A percentile compares a stretch with the other conserved stretches of the same genome.
These are phyloP conservation scores for Protaetia brevitarsis DNA, from an alignment of 1,140 invertebrate species.

Conservation along the genomic window DNA sequence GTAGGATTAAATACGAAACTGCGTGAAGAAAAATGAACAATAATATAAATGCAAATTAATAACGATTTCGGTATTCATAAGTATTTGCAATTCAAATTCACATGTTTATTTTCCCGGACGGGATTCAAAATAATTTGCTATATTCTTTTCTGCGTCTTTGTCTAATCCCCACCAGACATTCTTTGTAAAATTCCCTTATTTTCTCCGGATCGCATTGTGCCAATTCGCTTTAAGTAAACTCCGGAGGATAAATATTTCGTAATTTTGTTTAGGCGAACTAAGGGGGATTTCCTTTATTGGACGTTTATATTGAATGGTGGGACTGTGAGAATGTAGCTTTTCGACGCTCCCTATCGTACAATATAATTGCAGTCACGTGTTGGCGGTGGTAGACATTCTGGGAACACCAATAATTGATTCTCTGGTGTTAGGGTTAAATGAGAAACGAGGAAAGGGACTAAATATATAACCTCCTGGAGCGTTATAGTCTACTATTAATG, in stretches of 20 bases:
- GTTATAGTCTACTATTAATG: no score
- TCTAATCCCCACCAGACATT: neutral
- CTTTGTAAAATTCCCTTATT: neutral
- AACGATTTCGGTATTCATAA: conserved; percentile 25
- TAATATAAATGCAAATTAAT: conserved; percentile 25
- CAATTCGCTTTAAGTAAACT: neutral
- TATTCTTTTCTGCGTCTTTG: no score
- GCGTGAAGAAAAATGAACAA: conserved; percentile 8
- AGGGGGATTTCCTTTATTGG: neutral
- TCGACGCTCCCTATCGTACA: neutral
- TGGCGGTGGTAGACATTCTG: neutral
- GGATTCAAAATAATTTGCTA: neutral
- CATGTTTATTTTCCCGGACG: neutral
- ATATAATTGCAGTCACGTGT: conserved; percentile 3
- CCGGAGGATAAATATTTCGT: conserved; percentile 5
- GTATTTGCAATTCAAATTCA: conserved; percentile 25
- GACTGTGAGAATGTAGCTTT: neutral
- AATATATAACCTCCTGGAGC: no score
- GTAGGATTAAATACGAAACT: neutral
- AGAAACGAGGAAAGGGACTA: no score
- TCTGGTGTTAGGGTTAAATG: neutral
- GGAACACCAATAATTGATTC: neutral
- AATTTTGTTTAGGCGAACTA: conserved; percentile 8
- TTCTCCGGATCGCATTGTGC: neutral
- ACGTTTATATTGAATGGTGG: conserved; percentile 1